Evolutionary conservation across 2,113 vertebrate species (phyloP).

Genomic region (Ochotona princeps): DNA sequence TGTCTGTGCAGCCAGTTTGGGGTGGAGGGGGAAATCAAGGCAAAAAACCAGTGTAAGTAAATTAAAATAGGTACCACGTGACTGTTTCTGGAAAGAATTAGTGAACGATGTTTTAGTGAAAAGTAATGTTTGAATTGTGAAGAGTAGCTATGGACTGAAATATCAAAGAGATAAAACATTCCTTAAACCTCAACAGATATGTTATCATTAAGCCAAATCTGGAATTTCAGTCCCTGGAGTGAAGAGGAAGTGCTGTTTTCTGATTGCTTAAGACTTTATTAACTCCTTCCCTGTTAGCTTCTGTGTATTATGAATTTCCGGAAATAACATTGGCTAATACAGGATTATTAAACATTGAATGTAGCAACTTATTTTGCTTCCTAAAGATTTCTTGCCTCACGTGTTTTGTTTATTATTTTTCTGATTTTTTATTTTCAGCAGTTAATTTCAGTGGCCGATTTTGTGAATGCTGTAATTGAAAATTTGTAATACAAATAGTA

Average conservation of each 20-base stretch:
- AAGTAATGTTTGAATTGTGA: constrained; percentile 54
- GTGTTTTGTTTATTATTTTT: constrained; percentile 45
- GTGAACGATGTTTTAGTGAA: constrained; percentile 35
- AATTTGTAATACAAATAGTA: constrained; percentile 28
- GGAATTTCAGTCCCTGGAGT: constrained; percentile 57
- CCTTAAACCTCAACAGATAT: constrained; percentile 50
- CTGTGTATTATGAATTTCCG: constrained; percentile 42
- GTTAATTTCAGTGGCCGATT: not conserved
- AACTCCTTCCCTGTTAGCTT: constrained; percentile 41
- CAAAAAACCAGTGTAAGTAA: not conserved
- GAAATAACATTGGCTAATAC: constrained; percentile 19
- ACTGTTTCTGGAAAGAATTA: constrained; percentile 52
- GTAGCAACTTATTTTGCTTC: constrained; percentile 7
- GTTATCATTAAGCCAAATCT: constrained; percentile 66
- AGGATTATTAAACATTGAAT: constrained; percentile 1
- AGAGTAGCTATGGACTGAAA: constrained; percentile 14
- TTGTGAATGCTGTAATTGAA: constrained; percentile 50
- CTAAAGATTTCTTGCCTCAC: not conserved
- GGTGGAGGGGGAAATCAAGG: not conserved
- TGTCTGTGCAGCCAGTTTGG: constrained; percentile 5
- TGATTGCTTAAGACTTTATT: constrained; percentile 52
- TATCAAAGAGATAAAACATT: not conserved
- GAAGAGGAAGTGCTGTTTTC: constrained; percentile 46
- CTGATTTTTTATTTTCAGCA: constrained; percentile 24
- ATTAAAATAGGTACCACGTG: constrained; percentile 34